These are phyloP conservation scores for Euthynnus affinis DNA, from an alignment of 2,797 vertebrate species.

Conservation along the genomic window DNA sequence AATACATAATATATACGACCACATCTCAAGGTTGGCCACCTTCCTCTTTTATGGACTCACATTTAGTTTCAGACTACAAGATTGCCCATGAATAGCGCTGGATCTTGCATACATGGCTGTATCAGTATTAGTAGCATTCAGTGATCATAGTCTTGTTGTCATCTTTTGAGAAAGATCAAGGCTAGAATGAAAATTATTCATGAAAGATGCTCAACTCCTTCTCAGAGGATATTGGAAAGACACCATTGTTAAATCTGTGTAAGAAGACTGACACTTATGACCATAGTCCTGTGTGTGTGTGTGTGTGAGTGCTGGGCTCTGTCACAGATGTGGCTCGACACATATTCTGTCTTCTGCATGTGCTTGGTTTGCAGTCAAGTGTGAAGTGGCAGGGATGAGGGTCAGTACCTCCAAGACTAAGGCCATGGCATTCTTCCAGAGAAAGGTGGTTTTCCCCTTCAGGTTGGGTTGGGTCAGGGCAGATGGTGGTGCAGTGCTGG, in stretches of 20 bases:
- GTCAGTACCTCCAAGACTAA: not conserved
- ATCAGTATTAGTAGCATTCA: not conserved
- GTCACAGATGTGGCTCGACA: too few relatives aligned
- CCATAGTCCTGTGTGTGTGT: not conserved
- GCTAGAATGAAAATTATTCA: not conserved
- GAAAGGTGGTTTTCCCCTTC: not conserved
- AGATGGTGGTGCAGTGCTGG: not conserved
- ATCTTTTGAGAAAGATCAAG: not conserved
- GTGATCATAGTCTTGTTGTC: not conserved
- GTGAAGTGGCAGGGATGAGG: not conserved
- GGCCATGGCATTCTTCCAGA: not conserved
- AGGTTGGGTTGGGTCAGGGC: not conserved
- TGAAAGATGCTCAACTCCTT: not conserved
- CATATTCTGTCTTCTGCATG: not conserved
- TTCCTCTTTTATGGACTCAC: not conserved
- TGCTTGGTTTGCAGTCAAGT: not conserved
- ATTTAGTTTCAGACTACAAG: too few relatives aligned
- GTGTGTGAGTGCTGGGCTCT: too few relatives aligned
- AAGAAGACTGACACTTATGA: not conserved
- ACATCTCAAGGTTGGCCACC: not conserved
- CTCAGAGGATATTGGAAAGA: not conserved
- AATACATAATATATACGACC: not conserved
- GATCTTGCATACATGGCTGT: not conserved
- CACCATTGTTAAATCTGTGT: not conserved
- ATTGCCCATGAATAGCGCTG: not conserved